Conservation (phyloP, 1,140 invertebrate species). For the Ceratosolen fusciceps region DNA sequence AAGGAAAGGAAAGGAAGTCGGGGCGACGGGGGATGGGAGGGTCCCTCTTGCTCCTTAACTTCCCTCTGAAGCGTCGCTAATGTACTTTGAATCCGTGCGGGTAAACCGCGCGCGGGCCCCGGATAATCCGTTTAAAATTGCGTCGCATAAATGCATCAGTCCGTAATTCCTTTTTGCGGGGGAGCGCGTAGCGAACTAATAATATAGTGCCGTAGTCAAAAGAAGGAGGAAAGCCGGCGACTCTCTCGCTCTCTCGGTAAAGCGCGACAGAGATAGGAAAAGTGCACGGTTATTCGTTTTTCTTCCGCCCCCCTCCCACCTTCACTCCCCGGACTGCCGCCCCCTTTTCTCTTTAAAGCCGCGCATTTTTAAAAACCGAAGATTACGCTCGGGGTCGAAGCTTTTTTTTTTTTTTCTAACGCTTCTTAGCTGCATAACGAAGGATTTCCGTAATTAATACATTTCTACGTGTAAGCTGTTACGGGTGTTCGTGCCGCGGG, state of each 20-base stretch:
- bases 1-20: conserved; percentile 32
- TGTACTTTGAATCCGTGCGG: conserved; percentile 55
- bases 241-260: neutral
- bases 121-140: conserved; percentile 60
- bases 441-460: neutral
- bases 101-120: conserved; percentile 37
- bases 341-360: too few species aligned
- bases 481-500: too few species aligned
- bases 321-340: too few species aligned
- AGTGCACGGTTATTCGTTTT: neutral
- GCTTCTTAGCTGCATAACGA: neutral
- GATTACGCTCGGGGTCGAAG: neutral
- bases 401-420: neutral
- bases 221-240: neutral
- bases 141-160: conserved; percentile 54
- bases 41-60: neutral
- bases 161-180: conserved; percentile 48
- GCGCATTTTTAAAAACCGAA: neutral
- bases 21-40: too few species aligned
- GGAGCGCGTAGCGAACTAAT: neutral
- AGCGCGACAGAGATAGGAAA: conserved; percentile 9
- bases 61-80: conserved; percentile 48
- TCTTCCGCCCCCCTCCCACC: too few species aligned
- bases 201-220: neutral
- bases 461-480: neutral